Conservation (phyloP, 2,797 vertebrate genomes). For the Smutsia temminckii region DNA sequence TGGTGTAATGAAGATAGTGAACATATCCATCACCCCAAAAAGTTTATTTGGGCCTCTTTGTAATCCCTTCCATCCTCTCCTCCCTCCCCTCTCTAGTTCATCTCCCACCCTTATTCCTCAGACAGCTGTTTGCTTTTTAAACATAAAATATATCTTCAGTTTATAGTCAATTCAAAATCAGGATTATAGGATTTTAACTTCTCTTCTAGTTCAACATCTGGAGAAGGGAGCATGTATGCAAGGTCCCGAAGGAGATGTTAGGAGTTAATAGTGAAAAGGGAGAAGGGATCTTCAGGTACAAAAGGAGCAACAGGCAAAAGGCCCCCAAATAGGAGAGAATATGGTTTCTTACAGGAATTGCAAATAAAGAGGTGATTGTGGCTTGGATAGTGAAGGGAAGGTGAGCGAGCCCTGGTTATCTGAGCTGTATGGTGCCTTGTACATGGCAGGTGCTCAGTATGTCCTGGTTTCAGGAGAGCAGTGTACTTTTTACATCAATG, state of each 20-base stretch:
- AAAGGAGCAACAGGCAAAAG: neutral
- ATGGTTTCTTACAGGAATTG: neutral
- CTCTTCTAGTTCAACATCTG: neutral
- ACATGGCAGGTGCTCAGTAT: neutral
- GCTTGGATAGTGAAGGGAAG: neutral
- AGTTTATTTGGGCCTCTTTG: neutral
- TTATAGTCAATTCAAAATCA: slow-evolving; percentile 11
- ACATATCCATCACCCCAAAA: neutral
- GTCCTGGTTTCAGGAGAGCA: neutral
- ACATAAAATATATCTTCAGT: neutral
- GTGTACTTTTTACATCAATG: neutral
- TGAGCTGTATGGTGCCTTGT: fast-evolving
- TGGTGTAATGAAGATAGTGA: neutral
- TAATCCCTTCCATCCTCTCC: neutral
- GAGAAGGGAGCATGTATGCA: neutral
- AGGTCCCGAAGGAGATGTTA: neutral
- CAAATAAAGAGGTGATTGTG: neutral
- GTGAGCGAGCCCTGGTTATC: neutral
- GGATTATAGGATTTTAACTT: neutral
- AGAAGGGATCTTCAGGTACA: neutral
- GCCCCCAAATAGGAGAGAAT: neutral
- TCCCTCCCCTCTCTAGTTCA: neutral
- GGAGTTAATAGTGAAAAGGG: neutral
- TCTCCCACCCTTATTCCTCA: neutral
- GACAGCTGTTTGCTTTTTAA: neutral